Evolutionary conservation across 2,113 vertebrate genomes (phyloP).

Genomic region (Chitala chitala): DNA sequence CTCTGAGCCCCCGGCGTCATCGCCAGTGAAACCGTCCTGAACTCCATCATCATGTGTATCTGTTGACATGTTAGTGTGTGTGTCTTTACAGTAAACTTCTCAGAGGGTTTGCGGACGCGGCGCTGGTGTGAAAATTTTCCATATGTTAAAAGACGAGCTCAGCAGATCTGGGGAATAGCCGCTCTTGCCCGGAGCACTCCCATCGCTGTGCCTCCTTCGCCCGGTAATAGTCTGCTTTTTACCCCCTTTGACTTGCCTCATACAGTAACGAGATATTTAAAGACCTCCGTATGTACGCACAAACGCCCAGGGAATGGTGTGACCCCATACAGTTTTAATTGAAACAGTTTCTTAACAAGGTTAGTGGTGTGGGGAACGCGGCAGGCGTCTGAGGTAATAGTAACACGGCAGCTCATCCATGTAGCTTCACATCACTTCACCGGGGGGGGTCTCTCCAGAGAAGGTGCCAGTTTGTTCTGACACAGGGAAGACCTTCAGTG

Average conservation of each 20-base stretch:
- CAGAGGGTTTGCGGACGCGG: too few species aligned
- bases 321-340: constrained; percentile 42
- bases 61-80: too few species aligned
- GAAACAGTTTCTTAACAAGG: constrained; percentile 38
- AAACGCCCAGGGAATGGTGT: constrained; percentile 22
- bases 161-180: neutral
- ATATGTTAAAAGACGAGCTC: neutral
- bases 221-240: constrained; percentile 7
- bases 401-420: constrained; percentile 23
- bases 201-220: neutral
- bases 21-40: too few species aligned
- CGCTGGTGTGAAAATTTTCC: too few species aligned
- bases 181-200: neutral
- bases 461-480: neutral
- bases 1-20: too few species aligned
- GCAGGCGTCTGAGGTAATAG: constrained; percentile 13
- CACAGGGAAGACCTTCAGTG: neutral
- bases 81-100: too few species aligned
- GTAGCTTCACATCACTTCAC: neutral
- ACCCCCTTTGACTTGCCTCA: constrained; percentile 16
- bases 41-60: too few species aligned
- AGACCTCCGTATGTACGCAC: constrained; percentile 26
- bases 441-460: neutral
- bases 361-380: constrained; percentile 23
- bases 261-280: constrained; percentile 26